Evolutionary conservation across 1,140 invertebrate genomes (phyloP).

Genomic region (Theocolax elegans): DNA sequence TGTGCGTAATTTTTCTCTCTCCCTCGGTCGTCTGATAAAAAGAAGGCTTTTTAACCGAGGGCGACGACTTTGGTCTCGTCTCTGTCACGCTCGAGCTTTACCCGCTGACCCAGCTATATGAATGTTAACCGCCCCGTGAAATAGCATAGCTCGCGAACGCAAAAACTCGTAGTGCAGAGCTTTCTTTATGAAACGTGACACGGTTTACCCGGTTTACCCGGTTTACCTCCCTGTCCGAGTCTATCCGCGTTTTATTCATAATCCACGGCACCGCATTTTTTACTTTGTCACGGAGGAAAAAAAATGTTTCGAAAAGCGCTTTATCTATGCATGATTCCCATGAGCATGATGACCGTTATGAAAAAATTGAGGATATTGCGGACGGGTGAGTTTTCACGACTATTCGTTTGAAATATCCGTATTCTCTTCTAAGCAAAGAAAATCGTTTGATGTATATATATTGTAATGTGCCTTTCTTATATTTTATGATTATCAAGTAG

Average conservation of each 20-base stretch:
- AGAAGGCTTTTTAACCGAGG: not conserved
- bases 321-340: not conserved
- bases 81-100: not conserved
- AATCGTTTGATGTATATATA: too few relatives aligned
- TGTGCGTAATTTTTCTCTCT: not conserved
- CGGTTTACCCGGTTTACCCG: slow-evolving; percentile 2
- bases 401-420: too few relatives aligned
- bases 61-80: too few relatives aligned
- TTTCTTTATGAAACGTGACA: slow-evolving; percentile 34
- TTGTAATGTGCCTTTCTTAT: too few relatives aligned
- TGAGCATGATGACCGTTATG: too few relatives aligned
- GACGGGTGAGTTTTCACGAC: too few relatives aligned
- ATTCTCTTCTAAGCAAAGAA: too few relatives aligned
- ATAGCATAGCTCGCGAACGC: slow-evolving; percentile 6
- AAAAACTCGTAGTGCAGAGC: slow-evolving; percentile 14
- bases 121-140: slow-evolving; percentile 41
- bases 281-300: not conserved
- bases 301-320: slow-evolving; percentile 11
- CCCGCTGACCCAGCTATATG: slow-evolving; percentile 34
- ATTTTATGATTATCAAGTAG: too few relatives aligned
- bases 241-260: not conserved
- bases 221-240: not conserved
- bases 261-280: not conserved
- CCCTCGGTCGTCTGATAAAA: not conserved
- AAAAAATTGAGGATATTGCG: too few relatives aligned